phyloP scores from a whole-genome alignment of 2,113 vertebrate species.

The Seriola quinqueradiata region DNA sequence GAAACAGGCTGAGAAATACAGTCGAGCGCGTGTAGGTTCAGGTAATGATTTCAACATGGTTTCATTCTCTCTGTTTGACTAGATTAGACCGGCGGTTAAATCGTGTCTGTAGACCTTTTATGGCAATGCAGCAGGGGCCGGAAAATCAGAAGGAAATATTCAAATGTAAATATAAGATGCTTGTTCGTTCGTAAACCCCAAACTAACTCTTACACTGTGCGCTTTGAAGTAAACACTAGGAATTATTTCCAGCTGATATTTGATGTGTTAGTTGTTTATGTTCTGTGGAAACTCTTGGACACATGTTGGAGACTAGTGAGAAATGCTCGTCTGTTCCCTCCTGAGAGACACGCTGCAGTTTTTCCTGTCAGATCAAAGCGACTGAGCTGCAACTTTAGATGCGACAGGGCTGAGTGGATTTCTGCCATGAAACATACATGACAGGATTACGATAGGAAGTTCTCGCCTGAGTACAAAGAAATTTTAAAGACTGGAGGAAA shows the following conservation, averaged over 20 bases:
- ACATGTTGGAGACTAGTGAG: constrained; percentile 15
- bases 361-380: constrained; percentile 48
- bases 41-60: constrained; percentile 53
- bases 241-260: constrained; percentile 10
- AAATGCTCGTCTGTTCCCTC: constrained; percentile 25
- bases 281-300: constrained; percentile 25
- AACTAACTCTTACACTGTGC: not conserved
- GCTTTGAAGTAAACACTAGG: not conserved
- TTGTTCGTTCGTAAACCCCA: not conserved
- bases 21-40: constrained; percentile 8
- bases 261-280: constrained; percentile 34
- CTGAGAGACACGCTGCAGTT: constrained; percentile 5
- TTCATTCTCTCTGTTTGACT: not conserved
- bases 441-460: constrained; percentile 22
- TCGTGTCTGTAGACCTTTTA: constrained; percentile 11
- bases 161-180: not conserved
- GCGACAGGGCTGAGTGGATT: constrained; percentile 27
- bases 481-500: not conserved
- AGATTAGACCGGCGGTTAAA: constrained; percentile 22
- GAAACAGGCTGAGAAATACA: constrained; percentile 32
- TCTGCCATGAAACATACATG: constrained; percentile 44
- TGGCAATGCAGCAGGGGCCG: not conserved
- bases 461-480: constrained; percentile 11
- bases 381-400: constrained; percentile 12
- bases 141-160: not conserved